These are phyloP conservation scores for Apodemia hepburni DNA, from an alignment of 2,888 invertebrate species.

Conservation along the genomic window DNA sequence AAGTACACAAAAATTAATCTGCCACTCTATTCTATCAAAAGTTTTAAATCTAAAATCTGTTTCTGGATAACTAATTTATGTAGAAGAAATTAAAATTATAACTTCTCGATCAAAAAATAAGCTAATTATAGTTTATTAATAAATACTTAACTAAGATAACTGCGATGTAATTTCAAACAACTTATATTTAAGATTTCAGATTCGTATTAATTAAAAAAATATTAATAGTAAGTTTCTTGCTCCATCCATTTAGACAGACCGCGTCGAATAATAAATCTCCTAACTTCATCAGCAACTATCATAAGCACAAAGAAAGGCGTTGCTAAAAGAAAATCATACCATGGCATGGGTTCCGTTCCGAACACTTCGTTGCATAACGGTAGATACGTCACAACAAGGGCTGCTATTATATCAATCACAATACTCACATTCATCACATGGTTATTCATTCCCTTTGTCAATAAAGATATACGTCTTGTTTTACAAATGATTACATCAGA, in stretches of 20 bases:
- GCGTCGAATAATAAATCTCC: conserved; percentile 84
- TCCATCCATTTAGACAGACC: conserved; percentile 86
- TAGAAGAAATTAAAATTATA: too few species aligned
- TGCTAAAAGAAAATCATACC: conserved; percentile 86
- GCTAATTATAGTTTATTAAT: neutral
- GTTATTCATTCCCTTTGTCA: conserved; percentile 89
- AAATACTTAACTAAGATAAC: neutral
- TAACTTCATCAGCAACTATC: conserved; percentile 86
- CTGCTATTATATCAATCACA: conserved; percentile 82
- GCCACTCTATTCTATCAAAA: too few species aligned
- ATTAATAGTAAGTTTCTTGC: conserved; percentile 86
- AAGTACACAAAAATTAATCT: too few species aligned
- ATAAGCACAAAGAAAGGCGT: conserved; percentile 87
- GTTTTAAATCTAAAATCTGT: too few species aligned
- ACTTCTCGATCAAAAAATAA: neutral
- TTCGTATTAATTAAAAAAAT: neutral
- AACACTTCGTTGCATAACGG: conserved; percentile 85
- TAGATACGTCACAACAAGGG: conserved; percentile 83
- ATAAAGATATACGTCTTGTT: conserved; percentile 85
- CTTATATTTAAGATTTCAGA: neutral
- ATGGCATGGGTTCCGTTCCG: conserved; percentile 84
- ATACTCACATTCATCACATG: conserved; percentile 82
- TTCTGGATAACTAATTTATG: too few species aligned
- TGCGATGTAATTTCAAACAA: neutral
- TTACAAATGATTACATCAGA: conserved; percentile 90